Conservation (phyloP, 2,113 vertebrate genomes). For the Ptilorrhoa leucosticta region DNA sequence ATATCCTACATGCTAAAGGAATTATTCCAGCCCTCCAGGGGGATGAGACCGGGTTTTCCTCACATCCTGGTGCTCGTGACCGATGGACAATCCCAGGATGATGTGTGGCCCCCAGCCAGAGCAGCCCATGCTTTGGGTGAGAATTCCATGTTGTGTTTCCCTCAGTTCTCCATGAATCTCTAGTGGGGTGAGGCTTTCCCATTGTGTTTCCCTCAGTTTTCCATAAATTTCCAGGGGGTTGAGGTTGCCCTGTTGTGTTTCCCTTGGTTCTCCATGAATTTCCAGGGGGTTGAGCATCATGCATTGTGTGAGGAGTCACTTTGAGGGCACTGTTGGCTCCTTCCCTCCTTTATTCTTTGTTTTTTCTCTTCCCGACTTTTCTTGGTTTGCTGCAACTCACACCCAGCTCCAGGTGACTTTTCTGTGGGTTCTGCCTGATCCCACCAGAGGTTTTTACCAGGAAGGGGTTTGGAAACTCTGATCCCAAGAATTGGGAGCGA, state of each 20-base stretch:
- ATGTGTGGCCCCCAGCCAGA: slow-evolving; percentile 80
- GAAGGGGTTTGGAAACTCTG: background rate
- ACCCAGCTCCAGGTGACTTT: background rate
- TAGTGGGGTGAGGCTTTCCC: background rate
- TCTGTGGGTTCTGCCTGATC: fast-evolving
- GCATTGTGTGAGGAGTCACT: fast-evolving
- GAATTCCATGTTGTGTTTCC: background rate
- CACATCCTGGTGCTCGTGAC: slow-evolving; percentile 83
- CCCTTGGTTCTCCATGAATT: background rate
- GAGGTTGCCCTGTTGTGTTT: fast-evolving
- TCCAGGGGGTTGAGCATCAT: background rate
- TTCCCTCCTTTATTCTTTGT: background rate
- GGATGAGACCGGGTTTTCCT: slow-evolving; percentile 79
- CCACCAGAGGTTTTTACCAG: background rate
- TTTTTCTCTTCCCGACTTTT: background rate
- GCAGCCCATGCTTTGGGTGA: slow-evolving; percentile 79
- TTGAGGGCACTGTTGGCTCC: background rate
- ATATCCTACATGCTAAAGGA: slow-evolving; percentile 82
- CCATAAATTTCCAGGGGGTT: fast-evolving
- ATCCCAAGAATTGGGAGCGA: background rate
- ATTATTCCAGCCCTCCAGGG: slow-evolving; percentile 80
- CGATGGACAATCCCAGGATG: slow-evolving; percentile 85
- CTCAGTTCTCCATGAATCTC: background rate
- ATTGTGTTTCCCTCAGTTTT: background rate
- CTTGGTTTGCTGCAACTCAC: background rate